Evolutionary conservation across 1,140 invertebrate genomes (phyloP).

Genomic region (Pristionchus pacificus): DNA sequence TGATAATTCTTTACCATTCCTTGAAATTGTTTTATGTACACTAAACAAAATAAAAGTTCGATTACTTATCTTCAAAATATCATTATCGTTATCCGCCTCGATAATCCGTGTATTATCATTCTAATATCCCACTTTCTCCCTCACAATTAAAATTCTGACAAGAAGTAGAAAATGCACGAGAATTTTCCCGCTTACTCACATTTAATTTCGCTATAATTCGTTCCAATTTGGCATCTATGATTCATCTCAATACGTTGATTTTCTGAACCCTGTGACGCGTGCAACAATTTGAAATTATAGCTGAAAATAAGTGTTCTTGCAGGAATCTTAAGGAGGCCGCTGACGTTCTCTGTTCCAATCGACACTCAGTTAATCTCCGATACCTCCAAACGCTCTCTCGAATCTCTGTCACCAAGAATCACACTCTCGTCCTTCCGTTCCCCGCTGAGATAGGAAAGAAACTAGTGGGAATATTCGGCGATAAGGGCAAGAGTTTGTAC

Average conservation of each 20-base stretch:
- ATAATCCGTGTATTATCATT: neutral
- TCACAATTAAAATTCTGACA: too few species aligned
- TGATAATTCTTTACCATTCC: conserved; percentile 6
- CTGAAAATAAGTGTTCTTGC: conserved; percentile 45
- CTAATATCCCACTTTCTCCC: neutral
- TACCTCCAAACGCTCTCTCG: conserved; percentile 60
- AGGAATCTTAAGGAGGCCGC: conserved; percentile 79
- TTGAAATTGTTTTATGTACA: neutral
- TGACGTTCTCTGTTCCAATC: conserved; percentile 70
- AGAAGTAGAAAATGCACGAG: too few species aligned
- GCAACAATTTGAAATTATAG: conserved; percentile 3
- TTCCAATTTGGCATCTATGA: too few species aligned
- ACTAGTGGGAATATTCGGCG: neutral
- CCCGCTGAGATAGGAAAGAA: conserved; percentile 35
- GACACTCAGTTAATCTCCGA: conserved; percentile 48
- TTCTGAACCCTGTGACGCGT: too few species aligned
- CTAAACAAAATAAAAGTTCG: conserved; percentile 10
- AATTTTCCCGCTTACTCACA: too few species aligned
- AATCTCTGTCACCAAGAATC: conserved; percentile 63
- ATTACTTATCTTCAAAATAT: conserved; percentile 1
- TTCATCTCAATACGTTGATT: too few species aligned
- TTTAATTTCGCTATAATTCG: too few species aligned
- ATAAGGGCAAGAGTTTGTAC: too few species aligned
- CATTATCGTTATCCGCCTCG: neutral
- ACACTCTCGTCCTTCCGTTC: conserved; percentile 60